Conservation (phyloP, 2,797 vertebrate species). For the Oryzias sinensis region DNA sequence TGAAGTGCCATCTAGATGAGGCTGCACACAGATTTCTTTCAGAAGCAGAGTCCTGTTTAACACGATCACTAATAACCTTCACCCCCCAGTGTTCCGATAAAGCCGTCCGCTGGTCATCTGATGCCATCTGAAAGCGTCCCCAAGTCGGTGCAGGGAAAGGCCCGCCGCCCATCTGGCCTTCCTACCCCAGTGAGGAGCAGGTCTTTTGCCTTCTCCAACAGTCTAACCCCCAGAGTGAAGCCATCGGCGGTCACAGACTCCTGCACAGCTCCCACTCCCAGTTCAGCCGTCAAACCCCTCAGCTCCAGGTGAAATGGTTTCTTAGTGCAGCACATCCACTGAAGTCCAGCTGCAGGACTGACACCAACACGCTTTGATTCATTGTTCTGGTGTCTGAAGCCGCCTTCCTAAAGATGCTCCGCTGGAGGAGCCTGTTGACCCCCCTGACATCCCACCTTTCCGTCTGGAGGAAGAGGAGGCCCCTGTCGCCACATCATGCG, state of each 20-base stretch:
- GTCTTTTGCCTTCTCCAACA: constrained; percentile 67
- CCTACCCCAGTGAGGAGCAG: constrained; percentile 80
- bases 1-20: no score
- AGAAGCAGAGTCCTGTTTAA: neutral
- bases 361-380: neutral
- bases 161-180: constrained; percentile 69
- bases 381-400: constrained; percentile 27
- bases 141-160: constrained; percentile 60
- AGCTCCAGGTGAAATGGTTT: constrained; percentile 67
- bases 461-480: constrained; percentile 56
- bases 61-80: neutral
- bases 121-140: constrained; percentile 53
- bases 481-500: neutral
- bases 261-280: constrained; percentile 1
- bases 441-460: constrained; percentile 62
- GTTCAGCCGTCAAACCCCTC: constrained; percentile 36
- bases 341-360: neutral
- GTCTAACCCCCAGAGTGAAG: constrained; percentile 30
- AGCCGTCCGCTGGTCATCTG: constrained; percentile 19
- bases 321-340: neutral
- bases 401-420: constrained; percentile 10
- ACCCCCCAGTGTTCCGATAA: constrained; percentile 58
- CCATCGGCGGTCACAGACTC: neutral
- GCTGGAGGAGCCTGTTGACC: constrained; percentile 36
- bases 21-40: no score